Evolutionary conservation across 2,113 vertebrate genomes (phyloP).

Genomic region (Otocyon megalotis): DNA sequence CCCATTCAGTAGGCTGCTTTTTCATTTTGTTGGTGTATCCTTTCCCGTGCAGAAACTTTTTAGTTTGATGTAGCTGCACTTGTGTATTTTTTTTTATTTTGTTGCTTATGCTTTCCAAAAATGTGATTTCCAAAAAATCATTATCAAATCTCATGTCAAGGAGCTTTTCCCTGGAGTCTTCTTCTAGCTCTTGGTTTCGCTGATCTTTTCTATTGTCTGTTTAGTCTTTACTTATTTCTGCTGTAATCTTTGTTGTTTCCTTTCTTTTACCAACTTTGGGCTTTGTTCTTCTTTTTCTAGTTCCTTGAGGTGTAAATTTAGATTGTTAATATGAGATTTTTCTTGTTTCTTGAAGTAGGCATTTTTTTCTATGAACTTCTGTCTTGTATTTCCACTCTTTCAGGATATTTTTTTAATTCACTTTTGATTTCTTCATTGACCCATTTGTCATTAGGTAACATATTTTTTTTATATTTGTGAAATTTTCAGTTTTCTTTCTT

Average conservation of each 20-base stretch:
- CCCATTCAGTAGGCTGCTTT: not conserved
- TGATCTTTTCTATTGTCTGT: not conserved
- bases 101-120: not conserved
- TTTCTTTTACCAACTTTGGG: not conserved
- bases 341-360: not conserved
- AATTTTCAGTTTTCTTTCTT: not conserved
- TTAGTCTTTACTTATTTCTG: not conserved
- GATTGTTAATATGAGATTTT: not conserved
- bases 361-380: not conserved
- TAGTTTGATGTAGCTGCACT: not conserved
- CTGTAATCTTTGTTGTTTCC: not conserved
- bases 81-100: not conserved
- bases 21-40: not conserved
- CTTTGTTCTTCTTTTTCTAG: not conserved
- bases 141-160: not conserved
- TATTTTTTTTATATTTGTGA: not conserved
- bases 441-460: not conserved
- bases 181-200: not conserved
- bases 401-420: not conserved
- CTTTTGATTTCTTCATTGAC: not conserved
- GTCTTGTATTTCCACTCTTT: not conserved
- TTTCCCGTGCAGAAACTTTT: not conserved
- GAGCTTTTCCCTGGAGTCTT: not conserved
- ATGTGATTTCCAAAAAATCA: not conserved
- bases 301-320: not conserved